Conservation (phyloP, 2,113 vertebrate genomes). For the Misgurnus mizolepis region DNA sequence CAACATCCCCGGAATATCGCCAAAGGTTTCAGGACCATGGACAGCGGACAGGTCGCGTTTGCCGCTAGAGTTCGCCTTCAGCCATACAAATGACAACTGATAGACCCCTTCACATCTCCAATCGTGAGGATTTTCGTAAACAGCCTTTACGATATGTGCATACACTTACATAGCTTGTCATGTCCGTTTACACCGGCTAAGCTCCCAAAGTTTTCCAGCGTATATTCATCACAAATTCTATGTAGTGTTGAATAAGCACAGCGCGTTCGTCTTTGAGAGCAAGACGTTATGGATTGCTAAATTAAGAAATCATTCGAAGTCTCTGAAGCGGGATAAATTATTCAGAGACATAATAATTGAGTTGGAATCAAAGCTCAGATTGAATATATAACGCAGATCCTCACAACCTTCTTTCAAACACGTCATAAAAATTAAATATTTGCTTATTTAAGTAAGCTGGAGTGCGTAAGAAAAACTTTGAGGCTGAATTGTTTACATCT, state of each 20-base stretch:
- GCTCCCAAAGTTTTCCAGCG: slow-evolving; percentile 21
- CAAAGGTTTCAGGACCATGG: slow-evolving; percentile 56
- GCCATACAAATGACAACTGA: slow-evolving; percentile 53
- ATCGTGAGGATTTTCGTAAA: slow-evolving; percentile 33
- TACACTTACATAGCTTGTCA: not conserved
- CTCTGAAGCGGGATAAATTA: slow-evolving; percentile 9
- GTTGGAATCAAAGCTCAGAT: slow-evolving; percentile 18
- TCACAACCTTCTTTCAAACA: not conserved
- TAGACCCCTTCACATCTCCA: slow-evolving; percentile 56
- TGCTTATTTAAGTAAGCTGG: not conserved
- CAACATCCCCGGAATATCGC: slow-evolving; percentile 29
- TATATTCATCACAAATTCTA: not conserved
- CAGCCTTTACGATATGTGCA: slow-evolving; percentile 7
- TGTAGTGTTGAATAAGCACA: not conserved
- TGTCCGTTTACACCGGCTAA: slow-evolving; percentile 1
- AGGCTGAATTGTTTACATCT: not conserved
- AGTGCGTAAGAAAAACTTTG: not conserved
- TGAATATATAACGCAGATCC: not conserved
- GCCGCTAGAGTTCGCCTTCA: slow-evolving; percentile 63
- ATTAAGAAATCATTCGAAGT: slow-evolving; percentile 32
- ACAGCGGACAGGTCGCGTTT: slow-evolving; percentile 51
- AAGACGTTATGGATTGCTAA: not conserved
- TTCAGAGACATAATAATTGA: slow-evolving; percentile 32
- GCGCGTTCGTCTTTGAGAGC: not conserved
- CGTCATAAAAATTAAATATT: not conserved